Evolutionary conservation across 2,113 vertebrate species (phyloP).

Genomic region (Ictalurus punctatus): DNA sequence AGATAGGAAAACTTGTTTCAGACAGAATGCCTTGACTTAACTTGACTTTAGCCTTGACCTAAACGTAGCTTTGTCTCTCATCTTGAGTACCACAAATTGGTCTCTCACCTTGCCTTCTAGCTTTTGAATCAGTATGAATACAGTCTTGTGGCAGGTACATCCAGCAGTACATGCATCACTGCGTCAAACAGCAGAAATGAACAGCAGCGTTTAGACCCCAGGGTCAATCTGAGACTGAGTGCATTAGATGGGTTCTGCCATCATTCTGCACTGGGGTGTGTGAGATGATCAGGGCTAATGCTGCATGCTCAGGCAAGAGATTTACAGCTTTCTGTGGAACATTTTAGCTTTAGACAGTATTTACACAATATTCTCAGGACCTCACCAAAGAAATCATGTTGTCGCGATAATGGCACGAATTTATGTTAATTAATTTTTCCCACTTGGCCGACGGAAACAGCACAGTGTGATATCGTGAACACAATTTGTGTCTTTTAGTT

Average conservation of each 20-base stretch:
- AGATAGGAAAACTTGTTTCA: not conserved
- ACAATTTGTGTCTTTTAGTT: not conserved
- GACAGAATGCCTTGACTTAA: not conserved
- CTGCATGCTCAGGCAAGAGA: slow-evolving; percentile 20
- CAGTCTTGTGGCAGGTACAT: slow-evolving; percentile 38
- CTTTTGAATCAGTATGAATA: slow-evolving; percentile 54
- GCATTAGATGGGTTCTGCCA: slow-evolving; percentile 46
- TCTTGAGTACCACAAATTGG: slow-evolving; percentile 19
- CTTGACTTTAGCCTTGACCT: slow-evolving; percentile 1
- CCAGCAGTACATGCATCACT: slow-evolving; percentile 59
- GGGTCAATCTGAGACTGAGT: slow-evolving; percentile 60
- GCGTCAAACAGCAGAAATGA: slow-evolving; percentile 62
- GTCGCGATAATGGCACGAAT: slow-evolving; percentile 25
- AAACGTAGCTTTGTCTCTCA: slow-evolving; percentile 20
- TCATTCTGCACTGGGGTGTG: slow-evolving; percentile 10
- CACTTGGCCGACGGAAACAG: slow-evolving; percentile 39
- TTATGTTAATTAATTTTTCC: slow-evolving; percentile 39
- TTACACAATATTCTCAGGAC: slow-evolving; percentile 33
- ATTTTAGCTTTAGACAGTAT: slow-evolving; percentile 31
- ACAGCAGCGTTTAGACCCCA: slow-evolving; percentile 50
- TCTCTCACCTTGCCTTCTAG: slow-evolving; percentile 44
- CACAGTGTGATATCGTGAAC: slow-evolving; percentile 21
- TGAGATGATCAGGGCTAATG: slow-evolving; percentile 44
- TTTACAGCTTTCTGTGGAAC: slow-evolving; percentile 39
- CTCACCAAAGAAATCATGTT: slow-evolving; percentile 25